phyloP scores from a whole-genome alignment of 2,888 invertebrate species.

The Meteorus colon region DNA sequence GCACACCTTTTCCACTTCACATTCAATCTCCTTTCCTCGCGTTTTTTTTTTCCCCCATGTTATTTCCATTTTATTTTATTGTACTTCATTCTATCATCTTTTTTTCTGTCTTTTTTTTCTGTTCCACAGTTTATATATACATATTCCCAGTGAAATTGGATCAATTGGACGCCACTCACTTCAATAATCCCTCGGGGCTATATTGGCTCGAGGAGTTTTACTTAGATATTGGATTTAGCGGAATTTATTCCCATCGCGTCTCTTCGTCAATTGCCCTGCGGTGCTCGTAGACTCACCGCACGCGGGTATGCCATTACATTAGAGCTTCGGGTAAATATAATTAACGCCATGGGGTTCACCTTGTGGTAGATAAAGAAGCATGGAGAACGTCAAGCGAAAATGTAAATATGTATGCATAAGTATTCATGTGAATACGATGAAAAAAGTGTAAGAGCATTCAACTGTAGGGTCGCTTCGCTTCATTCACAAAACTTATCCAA shows the following conservation, averaged over 20 bases:
- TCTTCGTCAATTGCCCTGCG: constrained; percentile 14
- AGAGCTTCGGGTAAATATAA: constrained; percentile 39
- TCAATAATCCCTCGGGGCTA: constrained; percentile 20
- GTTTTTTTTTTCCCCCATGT: constrained; percentile 8
- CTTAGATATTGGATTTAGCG: constrained; percentile 17
- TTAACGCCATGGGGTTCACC: constrained; percentile 26
- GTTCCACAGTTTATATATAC: neutral
- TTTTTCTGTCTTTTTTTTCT: neutral
- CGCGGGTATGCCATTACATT: neutral
- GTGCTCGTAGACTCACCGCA: neutral
- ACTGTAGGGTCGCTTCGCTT: constrained; percentile 22
- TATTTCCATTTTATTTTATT: constrained; percentile 7
- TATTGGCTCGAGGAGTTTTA: constrained; percentile 8
- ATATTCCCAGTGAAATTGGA: constrained; percentile 8
- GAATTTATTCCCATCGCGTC: constrained; percentile 31
- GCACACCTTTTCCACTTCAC: constrained; percentile 27
- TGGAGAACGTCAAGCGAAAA: constrained; percentile 1
- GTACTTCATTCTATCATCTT: neutral
- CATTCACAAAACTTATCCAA: constrained; percentile 52
- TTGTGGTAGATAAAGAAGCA: constrained; percentile 18
- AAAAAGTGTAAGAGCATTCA: constrained; percentile 11
- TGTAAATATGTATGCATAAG: neutral
- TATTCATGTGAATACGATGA: neutral
- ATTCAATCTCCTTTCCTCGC: neutral
- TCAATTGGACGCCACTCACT: constrained; percentile 23